These are phyloP conservation scores for Phlogophora meticulosa DNA, from an alignment of 2,888 invertebrate genomes.

Conservation along the genomic window DNA sequence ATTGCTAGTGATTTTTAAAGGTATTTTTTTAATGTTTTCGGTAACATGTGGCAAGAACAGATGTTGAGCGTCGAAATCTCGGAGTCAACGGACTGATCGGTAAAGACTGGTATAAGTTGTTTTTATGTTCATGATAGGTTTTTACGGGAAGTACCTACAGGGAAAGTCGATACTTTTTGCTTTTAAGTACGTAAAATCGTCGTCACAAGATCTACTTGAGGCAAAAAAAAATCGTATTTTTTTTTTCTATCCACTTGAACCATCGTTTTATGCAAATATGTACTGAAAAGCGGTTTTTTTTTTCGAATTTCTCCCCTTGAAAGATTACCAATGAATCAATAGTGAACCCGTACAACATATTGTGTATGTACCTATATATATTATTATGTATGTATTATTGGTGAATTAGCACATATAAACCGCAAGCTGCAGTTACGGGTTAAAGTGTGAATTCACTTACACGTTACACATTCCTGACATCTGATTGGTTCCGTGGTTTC, in stretches of 20 bases:
- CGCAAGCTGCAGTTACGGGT: constrained; percentile 34
- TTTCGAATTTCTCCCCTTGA: too few species aligned
- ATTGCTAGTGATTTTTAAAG: constrained; percentile 69
- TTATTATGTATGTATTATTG: constrained; percentile 8
- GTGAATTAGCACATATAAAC: constrained; percentile 25
- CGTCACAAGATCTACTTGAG: too few species aligned
- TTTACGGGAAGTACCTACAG: background rate
- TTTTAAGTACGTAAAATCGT: background rate
- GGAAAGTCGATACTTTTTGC: constrained; percentile 29
- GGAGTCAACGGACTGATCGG: constrained; percentile 48
- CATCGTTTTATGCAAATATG: too few species aligned
- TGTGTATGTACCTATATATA: too few species aligned
- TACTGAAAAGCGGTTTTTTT: too few species aligned
- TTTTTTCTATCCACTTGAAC: too few species aligned
- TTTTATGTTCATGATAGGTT: constrained; percentile 2
- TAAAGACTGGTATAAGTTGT: constrained; percentile 30
- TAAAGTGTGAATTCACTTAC: constrained; percentile 20
- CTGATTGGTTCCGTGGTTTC: constrained; percentile 13
- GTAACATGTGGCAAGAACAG: constrained; percentile 62
- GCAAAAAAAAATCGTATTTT: too few species aligned
- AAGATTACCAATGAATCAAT: too few species aligned
- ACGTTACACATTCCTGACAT: constrained; percentile 15
- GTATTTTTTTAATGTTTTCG: constrained; percentile 54
- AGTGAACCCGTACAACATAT: too few species aligned
- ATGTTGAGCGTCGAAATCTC: constrained; percentile 58